Evolutionary conservation across 2,113 vertebrate species (phyloP).

Genomic region (Plecotus auritus): DNA sequence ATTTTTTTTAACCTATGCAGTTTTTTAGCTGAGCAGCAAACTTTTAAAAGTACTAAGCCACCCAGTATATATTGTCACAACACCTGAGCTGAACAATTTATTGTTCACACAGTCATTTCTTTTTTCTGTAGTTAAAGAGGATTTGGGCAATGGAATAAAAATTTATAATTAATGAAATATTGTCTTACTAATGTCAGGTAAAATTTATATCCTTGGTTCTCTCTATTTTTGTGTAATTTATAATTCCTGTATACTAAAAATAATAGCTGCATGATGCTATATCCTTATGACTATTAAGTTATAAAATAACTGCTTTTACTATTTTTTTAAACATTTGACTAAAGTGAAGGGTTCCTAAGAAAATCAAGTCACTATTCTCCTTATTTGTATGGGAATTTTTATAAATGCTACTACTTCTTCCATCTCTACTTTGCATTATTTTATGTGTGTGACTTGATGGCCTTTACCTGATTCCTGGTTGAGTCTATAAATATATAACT

Average conservation of each 20-base stretch:
- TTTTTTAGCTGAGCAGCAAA: slow-evolving; percentile 3
- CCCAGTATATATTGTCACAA: not conserved
- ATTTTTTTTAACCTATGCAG: not conserved
- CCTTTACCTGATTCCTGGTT: not conserved
- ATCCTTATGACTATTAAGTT: not conserved
- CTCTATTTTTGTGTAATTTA: not conserved
- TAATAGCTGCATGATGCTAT: not conserved
- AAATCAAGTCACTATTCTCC: not conserved
- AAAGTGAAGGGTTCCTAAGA: not conserved
- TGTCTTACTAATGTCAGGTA: not conserved
- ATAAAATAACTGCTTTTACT: not conserved
- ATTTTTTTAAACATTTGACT: not conserved
- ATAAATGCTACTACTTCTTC: not conserved
- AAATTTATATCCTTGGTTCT: not conserved
- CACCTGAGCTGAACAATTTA: not conserved
- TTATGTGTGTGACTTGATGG: not conserved
- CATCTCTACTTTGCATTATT: not conserved
- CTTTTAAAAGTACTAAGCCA: not conserved
- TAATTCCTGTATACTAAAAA: not conserved
- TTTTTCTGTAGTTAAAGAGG: not conserved
- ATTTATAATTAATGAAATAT: not conserved
- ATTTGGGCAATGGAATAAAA: not conserved
- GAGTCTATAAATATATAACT: not conserved
- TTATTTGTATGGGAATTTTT: not conserved
- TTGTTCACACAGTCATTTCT: not conserved